Conservation (phyloP, 1,140 invertebrate species). For the Ooceraea biroi region DNA sequence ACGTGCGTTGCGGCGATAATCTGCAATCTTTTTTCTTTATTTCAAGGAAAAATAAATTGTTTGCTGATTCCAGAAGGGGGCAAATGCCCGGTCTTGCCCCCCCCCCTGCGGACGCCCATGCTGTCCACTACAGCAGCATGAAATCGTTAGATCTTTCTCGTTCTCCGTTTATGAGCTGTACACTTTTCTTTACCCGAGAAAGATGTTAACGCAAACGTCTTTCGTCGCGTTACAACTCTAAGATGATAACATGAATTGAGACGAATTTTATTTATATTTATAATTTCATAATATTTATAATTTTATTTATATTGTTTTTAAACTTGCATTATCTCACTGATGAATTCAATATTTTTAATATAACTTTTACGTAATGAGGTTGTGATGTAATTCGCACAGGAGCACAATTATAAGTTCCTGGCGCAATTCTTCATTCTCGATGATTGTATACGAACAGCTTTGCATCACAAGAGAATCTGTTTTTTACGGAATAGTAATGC, state of each 20-base stretch:
- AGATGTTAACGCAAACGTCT: neutral
- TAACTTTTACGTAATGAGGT: neutral
- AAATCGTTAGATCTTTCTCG: neutral
- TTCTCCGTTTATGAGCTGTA: neutral
- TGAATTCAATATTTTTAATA: neutral
- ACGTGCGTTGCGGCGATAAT: too few relatives aligned
- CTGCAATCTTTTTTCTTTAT: too few relatives aligned
- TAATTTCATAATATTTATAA: neutral
- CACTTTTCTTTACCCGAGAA: neutral
- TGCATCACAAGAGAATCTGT: neutral
- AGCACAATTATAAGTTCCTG: neutral
- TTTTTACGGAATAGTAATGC: conserved; percentile 21
- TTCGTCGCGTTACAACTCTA: neutral
- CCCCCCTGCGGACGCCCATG: too few relatives aligned
- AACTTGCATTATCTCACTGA: neutral
- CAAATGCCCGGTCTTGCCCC: too few relatives aligned
- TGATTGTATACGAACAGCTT: neutral
- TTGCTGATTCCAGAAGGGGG: too few relatives aligned
- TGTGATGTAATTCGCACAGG: neutral
- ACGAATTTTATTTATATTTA: neutral
- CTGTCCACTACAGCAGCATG: neutral
- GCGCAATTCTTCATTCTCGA: neutral
- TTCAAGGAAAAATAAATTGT: too few relatives aligned
- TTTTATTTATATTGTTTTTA: neutral
- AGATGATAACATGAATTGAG: neutral